A percentile compares a stretch with the other conserved stretches of the same genome.
These are phyloP conservation scores for Melieria picta DNA, from an alignment of 2,888 invertebrate genomes.

Conservation along the genomic window DNA sequence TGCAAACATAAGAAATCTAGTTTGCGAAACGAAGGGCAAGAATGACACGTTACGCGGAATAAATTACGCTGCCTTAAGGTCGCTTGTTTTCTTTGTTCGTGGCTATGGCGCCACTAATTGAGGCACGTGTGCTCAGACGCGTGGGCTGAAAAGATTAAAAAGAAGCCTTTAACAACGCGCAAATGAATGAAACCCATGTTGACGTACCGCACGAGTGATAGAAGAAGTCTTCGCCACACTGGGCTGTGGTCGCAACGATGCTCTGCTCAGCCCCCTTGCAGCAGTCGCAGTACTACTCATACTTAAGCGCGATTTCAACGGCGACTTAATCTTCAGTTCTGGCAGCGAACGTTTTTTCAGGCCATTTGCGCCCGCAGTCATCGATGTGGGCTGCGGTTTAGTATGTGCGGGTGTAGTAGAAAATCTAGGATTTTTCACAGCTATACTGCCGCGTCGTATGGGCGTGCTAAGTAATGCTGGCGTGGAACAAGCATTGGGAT, in stretches of 20 bases:
- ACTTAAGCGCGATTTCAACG: conserved; percentile 41
- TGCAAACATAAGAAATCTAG: no score
- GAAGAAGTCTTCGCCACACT: conserved; percentile 24
- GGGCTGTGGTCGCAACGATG: conserved; percentile 30
- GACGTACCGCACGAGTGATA: conserved; percentile 30
- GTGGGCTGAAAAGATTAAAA: conserved; percentile 35
- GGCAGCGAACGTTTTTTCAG: conserved; percentile 42
- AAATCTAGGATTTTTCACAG: conserved; percentile 42
- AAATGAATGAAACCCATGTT: background rate
- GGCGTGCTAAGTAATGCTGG: conserved; percentile 43
- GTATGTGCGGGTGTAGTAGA: conserved; percentile 49
- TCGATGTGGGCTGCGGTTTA: conserved; percentile 39
- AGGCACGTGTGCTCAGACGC: conserved; percentile 37
- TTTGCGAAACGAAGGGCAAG: no score
- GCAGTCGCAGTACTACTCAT: conserved; percentile 12
- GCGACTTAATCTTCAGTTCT: conserved; percentile 44
- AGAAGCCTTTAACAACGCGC: background rate
- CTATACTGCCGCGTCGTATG: conserved; percentile 38
- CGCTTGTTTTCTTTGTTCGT: conserved; percentile 46
- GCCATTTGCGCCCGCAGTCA: conserved; percentile 24
- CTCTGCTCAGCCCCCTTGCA: conserved; percentile 13
- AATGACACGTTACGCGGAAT: no score
- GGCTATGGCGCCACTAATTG: conserved; percentile 28
- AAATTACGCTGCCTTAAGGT: conserved; percentile 22
- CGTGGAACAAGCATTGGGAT: conserved; percentile 51